These are phyloP conservation scores for Corythoichthys intestinalis DNA, from an alignment of 2,113 vertebrate species.

Conservation along the genomic window DNA sequence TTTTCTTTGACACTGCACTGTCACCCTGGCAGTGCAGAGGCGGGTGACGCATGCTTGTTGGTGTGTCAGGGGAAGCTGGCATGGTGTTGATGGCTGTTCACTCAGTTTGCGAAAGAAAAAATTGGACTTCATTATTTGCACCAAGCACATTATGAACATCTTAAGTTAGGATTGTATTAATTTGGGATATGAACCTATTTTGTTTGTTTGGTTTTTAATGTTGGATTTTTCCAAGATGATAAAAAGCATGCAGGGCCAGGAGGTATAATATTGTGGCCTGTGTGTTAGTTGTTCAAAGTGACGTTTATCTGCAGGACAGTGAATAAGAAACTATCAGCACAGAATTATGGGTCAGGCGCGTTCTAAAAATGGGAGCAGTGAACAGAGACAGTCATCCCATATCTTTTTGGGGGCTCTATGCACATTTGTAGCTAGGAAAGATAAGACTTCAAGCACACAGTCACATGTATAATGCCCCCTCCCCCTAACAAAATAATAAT, in stretches of 20 bases:
- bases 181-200: background rate
- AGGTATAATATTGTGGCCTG: background rate
- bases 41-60: constrained; percentile 22
- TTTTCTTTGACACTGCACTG: constrained; percentile 44
- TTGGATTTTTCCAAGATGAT: background rate
- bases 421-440: constrained; percentile 36
- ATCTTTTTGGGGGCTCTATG: constrained; percentile 26
- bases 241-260: background rate
- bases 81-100: constrained; percentile 30
- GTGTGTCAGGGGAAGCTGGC: constrained; percentile 24
- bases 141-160: background rate
- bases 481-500: too few species aligned
- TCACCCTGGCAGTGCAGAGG: constrained; percentile 45
- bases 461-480: constrained; percentile 19
- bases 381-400: constrained; percentile 44
- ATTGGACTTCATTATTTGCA: background rate
- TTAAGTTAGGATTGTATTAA: background rate
- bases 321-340: constrained; percentile 24
- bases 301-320: constrained; percentile 14
- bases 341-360: constrained; percentile 18
- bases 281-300: background rate
- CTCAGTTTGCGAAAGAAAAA: constrained; percentile 20
- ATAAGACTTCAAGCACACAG: constrained; percentile 31
- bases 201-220: background rate
- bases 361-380: constrained; percentile 19